Conservation (phyloP, 2,113 vertebrate genomes). For the Hydrochoerus hydrochaeris region DNA sequence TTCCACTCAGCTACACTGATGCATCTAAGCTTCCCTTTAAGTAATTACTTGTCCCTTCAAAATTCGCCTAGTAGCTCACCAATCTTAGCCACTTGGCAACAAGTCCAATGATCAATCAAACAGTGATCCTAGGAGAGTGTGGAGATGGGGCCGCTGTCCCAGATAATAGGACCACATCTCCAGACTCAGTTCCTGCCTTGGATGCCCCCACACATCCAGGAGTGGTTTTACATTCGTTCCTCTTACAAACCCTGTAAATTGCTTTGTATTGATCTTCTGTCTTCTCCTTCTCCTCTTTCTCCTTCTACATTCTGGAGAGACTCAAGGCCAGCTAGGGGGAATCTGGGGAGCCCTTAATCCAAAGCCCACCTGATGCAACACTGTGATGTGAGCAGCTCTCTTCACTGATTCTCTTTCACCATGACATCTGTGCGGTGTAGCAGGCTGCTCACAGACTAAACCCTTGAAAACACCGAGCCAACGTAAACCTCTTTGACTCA, state of each 20-base stretch:
- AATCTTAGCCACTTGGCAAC: neutral
- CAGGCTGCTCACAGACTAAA: neutral
- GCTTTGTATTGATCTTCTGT: neutral
- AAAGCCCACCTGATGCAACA: neutral
- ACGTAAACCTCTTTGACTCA: neutral
- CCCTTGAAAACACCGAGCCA: neutral
- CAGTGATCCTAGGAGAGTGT: neutral
- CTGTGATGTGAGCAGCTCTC: neutral
- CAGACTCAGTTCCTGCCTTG: neutral
- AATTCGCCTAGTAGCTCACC: neutral
- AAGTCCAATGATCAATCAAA: neutral
- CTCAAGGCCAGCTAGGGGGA: neutral
- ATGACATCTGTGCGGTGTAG: neutral
- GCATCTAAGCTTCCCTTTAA: neutral
- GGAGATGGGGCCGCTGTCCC: neutral
- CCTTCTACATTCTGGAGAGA: neutral
- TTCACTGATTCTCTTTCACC: too few relatives aligned
- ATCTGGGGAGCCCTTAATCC: neutral
- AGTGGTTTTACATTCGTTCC: neutral
- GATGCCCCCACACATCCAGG: neutral
- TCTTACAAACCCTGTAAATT: neutral
- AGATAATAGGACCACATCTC: neutral
- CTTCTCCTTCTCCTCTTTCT: neutral
- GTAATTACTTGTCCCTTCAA: neutral
- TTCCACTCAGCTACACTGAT: neutral